phyloP scores from a whole-genome alignment of 2,888 invertebrate species.

The Lissonota sp. region DNA sequence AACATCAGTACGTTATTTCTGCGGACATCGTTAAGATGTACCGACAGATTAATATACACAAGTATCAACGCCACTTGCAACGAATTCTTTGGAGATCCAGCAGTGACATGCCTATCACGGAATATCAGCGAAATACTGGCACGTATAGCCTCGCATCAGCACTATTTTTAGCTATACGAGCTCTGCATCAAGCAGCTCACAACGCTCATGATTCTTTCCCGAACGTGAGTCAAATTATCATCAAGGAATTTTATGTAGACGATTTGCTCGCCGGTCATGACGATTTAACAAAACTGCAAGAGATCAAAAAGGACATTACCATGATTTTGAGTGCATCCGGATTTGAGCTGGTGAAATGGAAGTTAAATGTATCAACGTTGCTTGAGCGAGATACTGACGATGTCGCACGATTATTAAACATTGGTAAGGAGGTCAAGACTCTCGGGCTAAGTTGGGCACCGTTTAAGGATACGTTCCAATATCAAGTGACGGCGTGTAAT shows the following conservation, averaged over 20 bases:
- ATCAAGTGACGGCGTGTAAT: not conserved
- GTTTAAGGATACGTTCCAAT: conserved; percentile 8
- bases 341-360: conserved; percentile 57
- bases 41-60: conserved; percentile 44
- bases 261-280: conserved; percentile 54
- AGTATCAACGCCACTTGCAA: conserved; percentile 62
- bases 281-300: conserved; percentile 1
- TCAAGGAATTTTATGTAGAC: conserved; percentile 60
- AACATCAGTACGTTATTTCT: conserved; percentile 33
- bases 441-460: conserved; percentile 15
- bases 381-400: not conserved
- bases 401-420: not conserved
- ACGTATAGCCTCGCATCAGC: conserved; percentile 35
- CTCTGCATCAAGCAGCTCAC: conserved; percentile 38
- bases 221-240: conserved; percentile 24
- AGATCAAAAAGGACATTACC: conserved; percentile 39
- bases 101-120: too few species aligned
- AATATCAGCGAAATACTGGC: too few species aligned
- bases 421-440: conserved; percentile 20
- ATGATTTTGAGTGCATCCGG: conserved; percentile 17
- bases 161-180: conserved; percentile 60
- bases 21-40: conserved; percentile 30
- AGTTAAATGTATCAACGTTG: conserved; percentile 42
- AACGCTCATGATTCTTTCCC: conserved; percentile 6
- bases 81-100: conserved; percentile 69